Evolutionary conservation across 2,113 vertebrate species (phyloP).

Genomic region (Notarius lentiginosus): DNA sequence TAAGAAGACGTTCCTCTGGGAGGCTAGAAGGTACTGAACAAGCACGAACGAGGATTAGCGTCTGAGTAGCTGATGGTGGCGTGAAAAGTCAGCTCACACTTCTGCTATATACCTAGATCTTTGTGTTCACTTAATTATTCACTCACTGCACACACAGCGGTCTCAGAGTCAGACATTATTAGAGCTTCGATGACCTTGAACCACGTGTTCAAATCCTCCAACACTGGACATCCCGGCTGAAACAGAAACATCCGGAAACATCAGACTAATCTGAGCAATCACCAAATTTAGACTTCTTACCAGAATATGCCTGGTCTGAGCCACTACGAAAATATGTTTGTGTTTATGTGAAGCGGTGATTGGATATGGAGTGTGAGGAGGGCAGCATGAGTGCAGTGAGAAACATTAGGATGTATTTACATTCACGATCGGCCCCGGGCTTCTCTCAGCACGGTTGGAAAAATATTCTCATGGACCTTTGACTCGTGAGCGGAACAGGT

Average conservation of each 20-base stretch:
- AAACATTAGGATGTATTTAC: constrained; percentile 27
- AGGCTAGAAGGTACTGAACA: background rate
- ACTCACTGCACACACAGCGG: background rate
- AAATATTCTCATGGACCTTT: constrained; percentile 54
- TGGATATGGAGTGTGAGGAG: constrained; percentile 19
- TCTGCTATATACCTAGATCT: background rate
- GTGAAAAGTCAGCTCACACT: background rate
- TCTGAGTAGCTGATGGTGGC: background rate
- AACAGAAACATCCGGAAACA: background rate
- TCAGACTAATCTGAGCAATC: background rate
- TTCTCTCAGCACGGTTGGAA: constrained; percentile 30
- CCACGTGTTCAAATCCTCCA: background rate
- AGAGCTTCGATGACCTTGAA: background rate
- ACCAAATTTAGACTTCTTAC: background rate
- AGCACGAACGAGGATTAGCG: background rate
- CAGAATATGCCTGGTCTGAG: background rate
- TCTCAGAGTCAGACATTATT: background rate
- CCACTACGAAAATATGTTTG: background rate
- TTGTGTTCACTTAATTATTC: background rate
- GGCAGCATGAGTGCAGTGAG: constrained; percentile 29
- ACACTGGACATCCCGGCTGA: background rate
- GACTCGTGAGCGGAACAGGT: constrained; percentile 50
- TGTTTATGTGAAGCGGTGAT: constrained; percentile 23
- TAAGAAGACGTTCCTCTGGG: background rate
- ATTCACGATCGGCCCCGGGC: constrained; percentile 12